phyloP scores from a whole-genome alignment of 2,113 vertebrate genomes.

The Campylorhamphus procurvoides region DNA sequence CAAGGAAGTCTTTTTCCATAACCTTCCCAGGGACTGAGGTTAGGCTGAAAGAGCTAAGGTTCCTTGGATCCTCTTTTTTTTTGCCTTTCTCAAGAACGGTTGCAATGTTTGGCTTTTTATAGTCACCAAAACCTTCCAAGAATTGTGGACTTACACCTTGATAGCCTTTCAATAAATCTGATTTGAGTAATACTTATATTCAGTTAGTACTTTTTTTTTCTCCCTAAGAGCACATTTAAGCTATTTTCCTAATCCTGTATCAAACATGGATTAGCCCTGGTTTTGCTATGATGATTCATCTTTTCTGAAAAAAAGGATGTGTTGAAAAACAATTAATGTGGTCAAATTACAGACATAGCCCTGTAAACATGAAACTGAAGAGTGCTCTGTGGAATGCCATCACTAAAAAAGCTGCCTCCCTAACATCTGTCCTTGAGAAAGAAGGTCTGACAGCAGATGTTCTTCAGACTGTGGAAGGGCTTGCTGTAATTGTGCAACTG shows the following conservation, averaged over 20 bases:
- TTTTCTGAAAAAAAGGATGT: not conserved
- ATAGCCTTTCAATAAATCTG: not conserved
- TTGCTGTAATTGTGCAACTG: constrained; percentile 80
- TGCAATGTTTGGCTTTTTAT: not conserved
- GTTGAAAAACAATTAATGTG: not conserved
- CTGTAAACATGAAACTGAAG: constrained; percentile 78
- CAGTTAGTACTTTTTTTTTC: not conserved
- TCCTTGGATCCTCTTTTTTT: not conserved
- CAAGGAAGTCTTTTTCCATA: not conserved
- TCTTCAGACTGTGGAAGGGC: constrained; percentile 76
- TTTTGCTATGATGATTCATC: not conserved
- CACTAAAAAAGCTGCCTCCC: constrained; percentile 74
- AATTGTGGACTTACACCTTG: not conserved
- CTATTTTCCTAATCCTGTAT: not conserved
- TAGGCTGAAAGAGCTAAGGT: not conserved
- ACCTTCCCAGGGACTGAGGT: not conserved
- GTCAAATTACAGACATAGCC: constrained; percentile 69
- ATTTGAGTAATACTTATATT: not conserved
- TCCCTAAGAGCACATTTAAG: not conserved
- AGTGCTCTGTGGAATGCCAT: constrained; percentile 83
- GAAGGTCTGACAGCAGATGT: constrained; percentile 24
- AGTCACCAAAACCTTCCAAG: not conserved
- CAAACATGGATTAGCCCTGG: not conserved
- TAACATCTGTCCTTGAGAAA: constrained; percentile 76
- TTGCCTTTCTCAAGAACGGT: not conserved